Percentiles rank a stretch among this genome's conserved stretches.
Conservation (phyloP, 2,888 invertebrate genomes). For the Pristionchus maxplancki region DNA sequence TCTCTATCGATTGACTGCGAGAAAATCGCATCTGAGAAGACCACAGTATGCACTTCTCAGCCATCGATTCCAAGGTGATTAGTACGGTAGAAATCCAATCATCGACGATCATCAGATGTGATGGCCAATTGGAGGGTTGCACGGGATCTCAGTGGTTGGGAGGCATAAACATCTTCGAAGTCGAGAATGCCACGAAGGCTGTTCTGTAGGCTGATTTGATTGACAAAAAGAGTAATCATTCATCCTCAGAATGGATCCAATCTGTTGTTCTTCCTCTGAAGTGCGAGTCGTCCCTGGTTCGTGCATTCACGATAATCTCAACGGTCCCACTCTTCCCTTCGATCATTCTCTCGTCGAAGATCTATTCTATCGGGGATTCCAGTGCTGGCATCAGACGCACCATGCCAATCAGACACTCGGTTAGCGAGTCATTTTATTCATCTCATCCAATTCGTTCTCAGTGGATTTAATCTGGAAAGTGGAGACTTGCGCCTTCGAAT, state of each 20-base stretch:
- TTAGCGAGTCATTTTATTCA: background rate
- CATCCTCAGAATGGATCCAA: conserved; percentile 71
- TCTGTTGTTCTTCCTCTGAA: conserved; percentile 73
- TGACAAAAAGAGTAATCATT: background rate
- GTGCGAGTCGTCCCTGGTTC: conserved; percentile 68
- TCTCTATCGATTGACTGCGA: conserved; percentile 66
- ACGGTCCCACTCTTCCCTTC: conserved; percentile 63
- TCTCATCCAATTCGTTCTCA: background rate
- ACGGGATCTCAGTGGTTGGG: conserved; percentile 73
- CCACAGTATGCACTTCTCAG: conserved; percentile 62
- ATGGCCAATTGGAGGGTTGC: conserved; percentile 69
- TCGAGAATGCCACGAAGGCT: conserved; percentile 74
- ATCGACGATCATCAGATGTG: conserved; percentile 54
- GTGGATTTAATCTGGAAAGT: conserved; percentile 76
- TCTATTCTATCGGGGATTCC: conserved; percentile 66
- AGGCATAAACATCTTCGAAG: conserved; percentile 73
- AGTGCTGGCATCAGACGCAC: conserved; percentile 76
- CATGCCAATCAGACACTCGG: conserved; percentile 67
- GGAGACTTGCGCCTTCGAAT: conserved; percentile 72
- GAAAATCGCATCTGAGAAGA: conserved; percentile 61
- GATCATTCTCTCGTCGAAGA: conserved; percentile 66
- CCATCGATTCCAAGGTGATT: conserved; percentile 59
- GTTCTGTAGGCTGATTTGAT: conserved; percentile 63
- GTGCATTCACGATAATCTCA: conserved; percentile 73
- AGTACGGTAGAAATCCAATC: background rate